Percentiles rank a stretch among this genome's conserved stretches.
Evolutionary conservation across 2,797 vertebrate genomes (phyloP).

Genomic region (Dromococcyx pavoninus): DNA sequence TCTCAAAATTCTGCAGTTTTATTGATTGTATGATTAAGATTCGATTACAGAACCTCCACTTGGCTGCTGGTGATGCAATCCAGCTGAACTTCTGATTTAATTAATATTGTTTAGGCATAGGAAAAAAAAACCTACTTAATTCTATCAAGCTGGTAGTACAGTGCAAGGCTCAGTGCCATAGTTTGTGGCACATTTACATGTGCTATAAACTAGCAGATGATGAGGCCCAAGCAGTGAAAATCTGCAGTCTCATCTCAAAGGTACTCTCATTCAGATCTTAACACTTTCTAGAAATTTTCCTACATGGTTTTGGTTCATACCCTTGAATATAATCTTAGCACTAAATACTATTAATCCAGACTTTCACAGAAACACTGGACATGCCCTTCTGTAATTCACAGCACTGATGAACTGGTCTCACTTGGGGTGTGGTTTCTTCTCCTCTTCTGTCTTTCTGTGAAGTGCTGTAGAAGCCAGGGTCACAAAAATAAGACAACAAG

Average conservation of each 20-base stretch:
- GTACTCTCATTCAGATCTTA: not conserved
- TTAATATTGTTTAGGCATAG: not conserved
- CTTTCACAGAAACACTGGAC: not conserved
- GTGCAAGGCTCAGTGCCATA: too few relatives aligned
- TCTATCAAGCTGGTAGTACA: not conserved
- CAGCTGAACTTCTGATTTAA: not conserved
- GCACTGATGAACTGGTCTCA: too few relatives aligned
- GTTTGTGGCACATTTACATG: not conserved
- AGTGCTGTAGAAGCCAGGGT: not conserved
- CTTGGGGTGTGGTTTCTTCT: rapidly evolving
- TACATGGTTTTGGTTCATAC: not conserved
- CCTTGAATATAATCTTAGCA: not conserved
- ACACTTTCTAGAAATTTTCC: not conserved
- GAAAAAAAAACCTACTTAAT: not conserved
- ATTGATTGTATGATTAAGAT: not conserved
- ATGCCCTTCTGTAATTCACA: not conserved
- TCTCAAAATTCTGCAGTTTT: not conserved
- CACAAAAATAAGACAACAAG: not conserved
- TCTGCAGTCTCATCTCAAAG: not conserved
- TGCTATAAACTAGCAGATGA: rapidly evolving
- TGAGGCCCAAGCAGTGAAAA: not conserved
- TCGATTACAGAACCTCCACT: not conserved
- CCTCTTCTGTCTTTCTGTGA: not conserved
- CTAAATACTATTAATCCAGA: not conserved
- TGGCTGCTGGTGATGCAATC: not conserved